Evolutionary conservation across 2,888 invertebrate genomes (phyloP), one percentile per base, ranked within the genome.

Genomic region (Ypsolopha scabrella): DNA sequence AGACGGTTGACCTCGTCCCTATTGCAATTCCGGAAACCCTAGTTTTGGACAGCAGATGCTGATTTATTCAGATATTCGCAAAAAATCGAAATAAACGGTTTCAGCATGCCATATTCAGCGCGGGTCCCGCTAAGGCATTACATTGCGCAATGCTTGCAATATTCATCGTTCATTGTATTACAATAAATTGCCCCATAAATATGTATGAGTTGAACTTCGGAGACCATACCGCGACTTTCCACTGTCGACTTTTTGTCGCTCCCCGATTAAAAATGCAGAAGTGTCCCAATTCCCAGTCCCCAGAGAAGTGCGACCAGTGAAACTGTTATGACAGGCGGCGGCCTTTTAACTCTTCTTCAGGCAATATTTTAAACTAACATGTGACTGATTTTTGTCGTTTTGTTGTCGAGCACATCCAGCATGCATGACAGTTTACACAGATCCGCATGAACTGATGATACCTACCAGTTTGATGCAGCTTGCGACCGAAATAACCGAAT

Each of bases 141-240:
- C 47, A 47, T 61, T 75, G 68, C 65, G 68, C 65, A 78, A 79
- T 72, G 58, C 58, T 62, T 70, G 69, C 73, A 73, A 75, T 75
- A 75, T 75, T 75, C 75, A 75, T 75, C 68, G 67, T 63, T 72
- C 74, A 80, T 80, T 81, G 79, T 78, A 77, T 74, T 74, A 71
- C 70, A 73, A 75, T 78, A 80, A 58, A 81, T 80, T 79, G 71
- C 67, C 64, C 60, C 72, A 79, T 81, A 74, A 77, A 81, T 82
- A 82, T 82, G 75, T 73, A 82, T 81, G 80, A 73, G 71, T 68
- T 67, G 69, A 70, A 68, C 65, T 68, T 67, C 64, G 65, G 63
- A 69, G 65, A 68, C 68, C 71, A 68, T 72, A 70, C 68, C 62
- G 63, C 63, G 68, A 69, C 74, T 71, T 75, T 75, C 70, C 72